Evolutionary conservation across 2,113 vertebrate genomes (phyloP).

Genomic region (Dromas ardeola): DNA sequence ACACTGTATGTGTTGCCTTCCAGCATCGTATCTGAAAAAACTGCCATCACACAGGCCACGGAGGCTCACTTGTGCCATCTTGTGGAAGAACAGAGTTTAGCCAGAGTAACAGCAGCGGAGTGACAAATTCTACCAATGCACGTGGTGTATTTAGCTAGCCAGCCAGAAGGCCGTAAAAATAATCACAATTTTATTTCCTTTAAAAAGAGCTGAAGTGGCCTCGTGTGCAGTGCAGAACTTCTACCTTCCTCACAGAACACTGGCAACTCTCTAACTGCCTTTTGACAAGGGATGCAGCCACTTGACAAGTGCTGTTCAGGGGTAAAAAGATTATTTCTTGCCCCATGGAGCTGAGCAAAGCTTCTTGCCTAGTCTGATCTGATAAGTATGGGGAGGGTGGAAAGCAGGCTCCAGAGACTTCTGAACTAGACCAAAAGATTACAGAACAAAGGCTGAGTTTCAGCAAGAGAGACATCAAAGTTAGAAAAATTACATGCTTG

Average conservation of each 20-base stretch:
- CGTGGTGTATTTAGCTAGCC: not conserved
- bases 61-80: not conserved
- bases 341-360: not conserved
- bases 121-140: not conserved
- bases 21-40: not conserved
- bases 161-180: not conserved
- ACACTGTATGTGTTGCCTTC: not conserved
- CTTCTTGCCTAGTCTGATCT: not conserved
- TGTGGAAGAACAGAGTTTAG: not conserved
- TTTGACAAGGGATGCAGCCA: not conserved
- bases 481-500: not conserved
- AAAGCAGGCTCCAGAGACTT: not conserved
- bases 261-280: not conserved
- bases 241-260: not conserved
- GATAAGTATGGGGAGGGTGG: not conserved
- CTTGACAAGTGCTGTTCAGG: not conserved
- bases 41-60: not conserved
- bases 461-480: not conserved
- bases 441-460: not conserved
- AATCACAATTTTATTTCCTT: not conserved
- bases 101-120: accelerated
- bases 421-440: not conserved
- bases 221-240: not conserved
- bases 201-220: not conserved
- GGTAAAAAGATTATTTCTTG: not conserved